phyloP scores from a whole-genome alignment of 1,140 invertebrate genomes.

The Bombus pyrosoma region DNA sequence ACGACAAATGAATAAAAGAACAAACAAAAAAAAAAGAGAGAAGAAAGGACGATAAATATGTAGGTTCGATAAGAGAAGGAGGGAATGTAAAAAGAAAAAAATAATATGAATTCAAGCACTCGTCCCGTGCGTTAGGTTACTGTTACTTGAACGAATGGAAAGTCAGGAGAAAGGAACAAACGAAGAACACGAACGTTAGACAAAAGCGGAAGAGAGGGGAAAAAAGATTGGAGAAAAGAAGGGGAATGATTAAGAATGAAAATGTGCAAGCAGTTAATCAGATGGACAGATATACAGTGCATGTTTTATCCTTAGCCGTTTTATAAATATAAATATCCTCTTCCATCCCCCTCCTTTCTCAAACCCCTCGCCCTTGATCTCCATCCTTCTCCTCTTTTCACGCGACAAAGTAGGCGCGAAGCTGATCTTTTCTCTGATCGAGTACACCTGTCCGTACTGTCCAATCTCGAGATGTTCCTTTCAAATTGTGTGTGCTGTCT shows the following conservation, averaged over 20 bases:
- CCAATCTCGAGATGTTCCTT: constrained; percentile 53
- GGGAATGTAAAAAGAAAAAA: constrained; percentile 13
- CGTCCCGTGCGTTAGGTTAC: constrained; percentile 36
- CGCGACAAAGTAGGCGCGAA: constrained; percentile 34
- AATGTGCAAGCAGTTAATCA: constrained; percentile 55
- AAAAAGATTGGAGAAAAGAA: constrained; percentile 55
- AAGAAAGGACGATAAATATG: constrained; percentile 17
- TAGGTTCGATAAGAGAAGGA: constrained; percentile 64
- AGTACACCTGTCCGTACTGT: constrained; percentile 31
- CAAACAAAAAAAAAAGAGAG: not conserved
- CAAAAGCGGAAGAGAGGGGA: constrained; percentile 37
- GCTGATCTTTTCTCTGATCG: constrained; percentile 50
- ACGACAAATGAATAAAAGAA: constrained; percentile 49
- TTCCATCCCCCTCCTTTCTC: constrained; percentile 53
- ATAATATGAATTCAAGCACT: constrained; percentile 16
- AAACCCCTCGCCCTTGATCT: not conserved
- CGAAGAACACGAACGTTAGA: constrained; percentile 37
- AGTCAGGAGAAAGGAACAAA: constrained; percentile 24
- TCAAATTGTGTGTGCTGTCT: constrained; percentile 35
- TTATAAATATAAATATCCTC: constrained; percentile 78
- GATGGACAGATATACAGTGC: constrained; percentile 76
- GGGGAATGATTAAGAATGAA: constrained; percentile 53
- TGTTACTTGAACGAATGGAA: constrained; percentile 21
- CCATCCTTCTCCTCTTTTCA: constrained; percentile 36
- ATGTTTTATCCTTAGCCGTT: constrained; percentile 80